phyloP scores from a whole-genome alignment of 1,140 invertebrate genomes.

The Globodera rostochiensis region DNA sequence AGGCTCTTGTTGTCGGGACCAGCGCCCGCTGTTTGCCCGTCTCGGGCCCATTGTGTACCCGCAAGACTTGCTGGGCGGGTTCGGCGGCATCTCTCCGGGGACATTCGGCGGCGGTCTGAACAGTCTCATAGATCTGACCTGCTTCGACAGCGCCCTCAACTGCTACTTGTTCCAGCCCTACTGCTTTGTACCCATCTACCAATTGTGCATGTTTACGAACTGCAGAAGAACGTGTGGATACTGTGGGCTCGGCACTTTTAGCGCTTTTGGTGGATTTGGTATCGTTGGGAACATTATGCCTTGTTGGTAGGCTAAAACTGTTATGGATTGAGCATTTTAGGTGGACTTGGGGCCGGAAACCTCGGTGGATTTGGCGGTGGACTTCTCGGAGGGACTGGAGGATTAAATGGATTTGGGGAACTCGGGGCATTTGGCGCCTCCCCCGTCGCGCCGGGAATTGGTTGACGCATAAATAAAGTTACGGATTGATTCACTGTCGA shows the following conservation, averaged over 20 bases:
- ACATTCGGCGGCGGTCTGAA: slow-evolving; percentile 17
- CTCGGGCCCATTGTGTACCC: slow-evolving; percentile 37
- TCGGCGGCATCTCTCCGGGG: slow-evolving; percentile 11
- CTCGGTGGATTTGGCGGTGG: slow-evolving; percentile 10
- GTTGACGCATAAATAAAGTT: slow-evolving; percentile 5
- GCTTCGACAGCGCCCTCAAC: slow-evolving; percentile 31
- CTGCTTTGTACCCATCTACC: slow-evolving; percentile 29
- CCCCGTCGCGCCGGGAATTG: background rate
- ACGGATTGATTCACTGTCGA: too few relatives aligned
- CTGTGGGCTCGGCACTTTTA: background rate
- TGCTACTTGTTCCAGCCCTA: slow-evolving; percentile 28
- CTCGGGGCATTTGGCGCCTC: background rate
- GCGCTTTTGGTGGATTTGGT: slow-evolving; percentile 12
- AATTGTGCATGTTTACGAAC: slow-evolving; percentile 22
- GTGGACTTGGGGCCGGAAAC: background rate
- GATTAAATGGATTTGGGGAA: slow-evolving; percentile 13
- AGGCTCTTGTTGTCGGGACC: slow-evolving; percentile 32
- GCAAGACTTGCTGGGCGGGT: slow-evolving; percentile 16
- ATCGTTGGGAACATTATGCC: too few relatives aligned
- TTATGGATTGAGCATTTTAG: background rate
- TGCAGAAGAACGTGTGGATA: slow-evolving; percentile 23
- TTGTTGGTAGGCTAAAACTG: too few relatives aligned
- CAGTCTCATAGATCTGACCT: slow-evolving; percentile 1
- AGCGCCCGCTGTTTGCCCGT: slow-evolving; percentile 32
- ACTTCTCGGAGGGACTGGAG: slow-evolving; percentile 3